phyloP scores from a whole-genome alignment of 1,140 invertebrate genomes.

The Wasmannia auropunctata region DNA sequence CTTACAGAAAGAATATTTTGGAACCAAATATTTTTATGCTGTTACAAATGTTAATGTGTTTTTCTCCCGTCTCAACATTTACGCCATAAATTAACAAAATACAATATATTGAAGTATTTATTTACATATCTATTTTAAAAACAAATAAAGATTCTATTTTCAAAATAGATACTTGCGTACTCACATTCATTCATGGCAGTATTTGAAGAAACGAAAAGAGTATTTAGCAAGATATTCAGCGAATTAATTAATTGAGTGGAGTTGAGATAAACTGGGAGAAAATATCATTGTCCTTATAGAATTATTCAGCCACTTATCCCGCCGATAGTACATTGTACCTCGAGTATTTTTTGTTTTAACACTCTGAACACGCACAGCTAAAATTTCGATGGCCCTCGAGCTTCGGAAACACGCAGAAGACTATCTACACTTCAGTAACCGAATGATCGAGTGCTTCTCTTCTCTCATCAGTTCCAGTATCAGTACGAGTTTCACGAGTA shows the following conservation, averaged over 20 bases:
- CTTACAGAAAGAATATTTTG: neutral
- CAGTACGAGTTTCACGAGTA: slow-evolving; percentile 2
- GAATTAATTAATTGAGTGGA: slow-evolving; percentile 34
- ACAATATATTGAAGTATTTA: neutral
- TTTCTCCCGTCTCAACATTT: slow-evolving; percentile 8
- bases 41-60: neutral
- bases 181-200: neutral
- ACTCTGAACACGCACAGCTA: slow-evolving; percentile 18
- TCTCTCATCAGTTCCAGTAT: neutral
- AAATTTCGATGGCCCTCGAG: slow-evolving; percentile 14
- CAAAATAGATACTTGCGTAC: neutral
- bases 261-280: slow-evolving; percentile 25
- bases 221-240: neutral
- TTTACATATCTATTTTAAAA: slow-evolving; percentile 14
- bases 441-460: slow-evolving; percentile 13
- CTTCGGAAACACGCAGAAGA: slow-evolving; percentile 7
- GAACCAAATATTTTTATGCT: neutral
- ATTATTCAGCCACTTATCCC: neutral
- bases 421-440: slow-evolving; percentile 33
- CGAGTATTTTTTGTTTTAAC: slow-evolving; percentile 41
- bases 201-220: slow-evolving; percentile 7
- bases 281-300: slow-evolving; percentile 47
- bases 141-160: neutral
- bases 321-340: slow-evolving; percentile 32
- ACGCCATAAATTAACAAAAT: slow-evolving; percentile 9